These are phyloP conservation scores for Pecten maximus DNA, from an alignment of 2,888 invertebrate species.

Conservation along the genomic window DNA sequence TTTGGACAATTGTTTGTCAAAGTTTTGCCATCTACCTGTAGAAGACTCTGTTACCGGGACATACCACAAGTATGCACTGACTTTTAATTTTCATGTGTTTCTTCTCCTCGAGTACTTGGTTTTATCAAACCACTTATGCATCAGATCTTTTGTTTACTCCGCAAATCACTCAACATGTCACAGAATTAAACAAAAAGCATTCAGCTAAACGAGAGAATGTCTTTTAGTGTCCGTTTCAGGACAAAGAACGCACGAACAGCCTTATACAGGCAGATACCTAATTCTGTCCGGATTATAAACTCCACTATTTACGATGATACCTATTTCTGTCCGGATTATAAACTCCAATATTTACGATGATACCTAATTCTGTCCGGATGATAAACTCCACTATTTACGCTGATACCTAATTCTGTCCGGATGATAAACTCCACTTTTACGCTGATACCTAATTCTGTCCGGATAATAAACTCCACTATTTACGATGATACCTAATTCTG, in stretches of 20 bases:
- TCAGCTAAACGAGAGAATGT: background rate
- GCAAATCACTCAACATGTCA: background rate
- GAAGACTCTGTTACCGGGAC: constrained; percentile 87
- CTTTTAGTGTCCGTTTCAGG: background rate
- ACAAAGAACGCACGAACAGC: background rate
- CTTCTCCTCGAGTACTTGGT: background rate
- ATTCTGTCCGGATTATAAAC: no score
- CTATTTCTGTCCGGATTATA: no score
- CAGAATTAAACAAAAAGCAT: background rate
- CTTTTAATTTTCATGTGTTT: background rate
- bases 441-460: no score
- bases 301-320: no score
- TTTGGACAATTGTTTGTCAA: background rate
- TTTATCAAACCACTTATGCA: background rate
- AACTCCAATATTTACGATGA: no score
- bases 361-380: no score
- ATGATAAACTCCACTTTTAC: no score
- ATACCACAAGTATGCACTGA: constrained; percentile 37
- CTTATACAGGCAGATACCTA: no score
- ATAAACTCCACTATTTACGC: no score
- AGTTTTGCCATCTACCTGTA: constrained; percentile 95
- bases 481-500: no score
- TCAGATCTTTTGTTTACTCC: background rate
- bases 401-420: no score
- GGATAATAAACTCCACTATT: no score